Base-by-base conservation (phyloP, 2,888 invertebrate genomes). In the Tipula helvola region DNA sequence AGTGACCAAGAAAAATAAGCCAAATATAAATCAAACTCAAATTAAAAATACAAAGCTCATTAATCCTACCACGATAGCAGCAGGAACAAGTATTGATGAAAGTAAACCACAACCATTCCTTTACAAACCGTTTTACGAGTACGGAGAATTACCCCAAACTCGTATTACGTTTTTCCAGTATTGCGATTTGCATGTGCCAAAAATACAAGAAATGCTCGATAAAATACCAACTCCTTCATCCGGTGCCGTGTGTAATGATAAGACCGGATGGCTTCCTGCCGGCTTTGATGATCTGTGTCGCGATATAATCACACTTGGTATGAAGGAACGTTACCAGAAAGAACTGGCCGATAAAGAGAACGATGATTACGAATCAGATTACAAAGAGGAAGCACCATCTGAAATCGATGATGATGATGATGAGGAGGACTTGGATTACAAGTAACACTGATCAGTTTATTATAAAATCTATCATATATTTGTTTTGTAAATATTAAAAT, bases 231-330 rank as follows among this genome's bases (percentile, higher is more conserved):
- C 94, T 4, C 93, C 93, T 1, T 89, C 92, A 0, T 92, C 93
- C 0, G 93, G 93, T 8, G 92, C 93, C 87, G 92, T 93, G 57
- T 96, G 95, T 89, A 95, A 96, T 89, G 93, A 94, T 89, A 94
- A 94, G 90, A 93, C 94, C 87, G 97, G 97, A 28, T 97, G 97
- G 97, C 91, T 97, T 87, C 95, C 96, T 0, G 91, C 92, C 7
- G 94, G 94, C 87, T 94, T 96, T 71, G 94, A 95, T 88, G 94
- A 94, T 86, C 93, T 93, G 87, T 95, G 96, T 87, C 93, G 97
- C 85, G 95, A 96, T 91, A 94, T 96, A 88, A 93, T 96, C 86
- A 95, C 94, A 89, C 93, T 92, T 88, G 93, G 94, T 88, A 93
- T 95, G 57, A 93, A 94, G 87, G 92, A 93, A 3, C 91, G 93